Percentiles rank a stretch among this genome's conserved stretches.
Evolutionary conservation across 2,888 invertebrate species (phyloP).

Genomic region (Nomada ruficornis): DNA sequence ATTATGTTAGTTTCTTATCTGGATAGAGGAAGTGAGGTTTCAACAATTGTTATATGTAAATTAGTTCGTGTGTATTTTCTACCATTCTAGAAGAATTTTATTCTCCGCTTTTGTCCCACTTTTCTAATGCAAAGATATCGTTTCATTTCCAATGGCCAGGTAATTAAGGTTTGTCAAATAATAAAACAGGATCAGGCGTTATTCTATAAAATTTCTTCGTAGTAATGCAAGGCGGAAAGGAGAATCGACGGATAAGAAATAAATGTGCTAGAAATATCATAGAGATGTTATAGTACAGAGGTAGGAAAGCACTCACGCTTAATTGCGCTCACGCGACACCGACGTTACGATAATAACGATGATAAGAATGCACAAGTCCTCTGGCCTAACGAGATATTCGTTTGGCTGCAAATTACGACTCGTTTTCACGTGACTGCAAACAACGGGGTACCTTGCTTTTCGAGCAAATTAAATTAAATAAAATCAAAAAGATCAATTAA

Average conservation of each 20-base stretch:
- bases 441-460: not conserved
- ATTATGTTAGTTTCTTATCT: too few species aligned
- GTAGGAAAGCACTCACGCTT: conserved; percentile 38
- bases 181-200: not conserved
- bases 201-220: conserved; percentile 1
- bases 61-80: too few species aligned
- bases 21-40: too few species aligned
- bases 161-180: not conserved
- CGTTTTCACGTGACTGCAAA: not conserved
- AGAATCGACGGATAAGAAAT: not conserved
- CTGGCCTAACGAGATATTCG: conserved; percentile 35
- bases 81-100: too few species aligned
- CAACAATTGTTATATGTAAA: too few species aligned
- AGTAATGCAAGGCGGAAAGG: conserved; percentile 15
- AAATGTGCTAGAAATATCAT: conserved; percentile 23
- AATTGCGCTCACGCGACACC: conserved; percentile 43
- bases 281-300: conserved; percentile 35
- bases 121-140: not conserved
- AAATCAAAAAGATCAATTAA: not conserved
- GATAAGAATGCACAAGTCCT: conserved; percentile 39
- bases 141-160: not conserved
- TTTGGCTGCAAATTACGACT: not conserved
- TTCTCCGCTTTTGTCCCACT: too few species aligned
- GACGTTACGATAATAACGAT: conserved; percentile 28
- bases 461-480: not conserved